These are phyloP conservation scores for Rhabdophis nuchalis DNA, from an alignment of 2,797 vertebrate species.

Conservation along the genomic window DNA sequence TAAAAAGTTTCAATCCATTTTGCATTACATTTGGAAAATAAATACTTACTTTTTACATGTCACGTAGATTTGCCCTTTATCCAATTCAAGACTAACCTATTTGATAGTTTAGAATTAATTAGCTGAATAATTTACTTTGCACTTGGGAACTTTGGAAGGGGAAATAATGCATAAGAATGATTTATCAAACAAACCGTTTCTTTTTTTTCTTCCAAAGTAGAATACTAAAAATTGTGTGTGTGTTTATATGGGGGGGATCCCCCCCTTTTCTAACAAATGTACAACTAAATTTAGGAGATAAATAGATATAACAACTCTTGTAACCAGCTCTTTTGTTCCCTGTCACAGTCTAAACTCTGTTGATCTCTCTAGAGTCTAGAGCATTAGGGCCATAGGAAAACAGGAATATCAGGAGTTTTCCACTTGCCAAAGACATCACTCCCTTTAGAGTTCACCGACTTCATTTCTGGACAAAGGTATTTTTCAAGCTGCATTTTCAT, in stretches of 20 bases:
- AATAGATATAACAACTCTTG: neutral
- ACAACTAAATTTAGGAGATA: neutral
- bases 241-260: neutral
- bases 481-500: slow-evolving; percentile 59
- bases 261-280: neutral
- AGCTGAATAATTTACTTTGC: neutral
- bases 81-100: slow-evolving; percentile 5
- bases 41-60: neutral
- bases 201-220: neutral
- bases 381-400: neutral
- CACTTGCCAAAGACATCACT: neutral
- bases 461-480: slow-evolving; percentile 50
- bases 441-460: neutral
- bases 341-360: neutral
- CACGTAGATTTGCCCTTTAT: neutral
- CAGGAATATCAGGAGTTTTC: neutral
- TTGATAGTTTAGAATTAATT: slow-evolving; percentile 13
- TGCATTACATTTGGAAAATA: slow-evolving; percentile 14
- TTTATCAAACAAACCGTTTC: slow-evolving; percentile 1
- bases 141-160: slow-evolving; percentile 18
- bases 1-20: slow-evolving; percentile 28
- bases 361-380: neutral
- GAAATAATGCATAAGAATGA: slow-evolving; percentile 1
- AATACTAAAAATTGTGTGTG: neutral
- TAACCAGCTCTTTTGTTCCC: neutral